A percentile compares a stretch with the other conserved stretches of the same genome.
phyloP scores from a whole-genome alignment of 2,888 invertebrate genomes.

The Bembecia ichneumoniformis region DNA sequence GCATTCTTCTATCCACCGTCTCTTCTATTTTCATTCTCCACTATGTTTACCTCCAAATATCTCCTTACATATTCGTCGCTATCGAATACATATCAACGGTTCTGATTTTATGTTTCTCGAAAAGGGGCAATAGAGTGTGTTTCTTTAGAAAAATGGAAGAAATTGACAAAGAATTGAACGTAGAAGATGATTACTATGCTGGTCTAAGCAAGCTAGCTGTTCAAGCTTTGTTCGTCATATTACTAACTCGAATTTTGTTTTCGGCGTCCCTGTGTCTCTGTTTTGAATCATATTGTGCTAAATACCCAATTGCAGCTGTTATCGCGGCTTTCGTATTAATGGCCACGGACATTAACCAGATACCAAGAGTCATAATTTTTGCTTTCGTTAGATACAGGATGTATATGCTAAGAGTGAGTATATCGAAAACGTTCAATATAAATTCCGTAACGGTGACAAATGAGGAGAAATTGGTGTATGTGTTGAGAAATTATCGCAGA shows the following conservation, averaged over 20 bases:
- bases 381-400: slow-evolving; percentile 4
- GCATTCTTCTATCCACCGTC: not conserved
- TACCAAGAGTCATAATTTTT: slow-evolving; percentile 7
- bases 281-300: slow-evolving; percentile 3
- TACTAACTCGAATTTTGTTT: slow-evolving; percentile 5
- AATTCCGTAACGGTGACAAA: not conserved
- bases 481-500: not conserved
- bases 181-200: slow-evolving; percentile 2
- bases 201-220: slow-evolving; percentile 1
- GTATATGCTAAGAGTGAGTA: slow-evolving; percentile 2
- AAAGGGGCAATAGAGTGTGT: not conserved
- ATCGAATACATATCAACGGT: slow-evolving; percentile 7
- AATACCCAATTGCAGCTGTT: not conserved
- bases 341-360: slow-evolving; percentile 6
- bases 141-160: slow-evolving; percentile 4
- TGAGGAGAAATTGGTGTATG: not conserved
- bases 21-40: not conserved
- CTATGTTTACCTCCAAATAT: not conserved
- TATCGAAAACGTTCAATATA: slow-evolving; percentile 2
- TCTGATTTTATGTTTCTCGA: not conserved
- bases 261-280: slow-evolving; percentile 3
- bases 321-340: slow-evolving; percentile 4
- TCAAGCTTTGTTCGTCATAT: not conserved
- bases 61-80: slow-evolving; percentile 5
- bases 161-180: slow-evolving; percentile 4